A percentile compares a stretch with the other conserved stretches of the same genome.
Evolutionary conservation across 2,888 invertebrate species (phyloP).

Genomic region (Paralinhomoeus sp.): DNA sequence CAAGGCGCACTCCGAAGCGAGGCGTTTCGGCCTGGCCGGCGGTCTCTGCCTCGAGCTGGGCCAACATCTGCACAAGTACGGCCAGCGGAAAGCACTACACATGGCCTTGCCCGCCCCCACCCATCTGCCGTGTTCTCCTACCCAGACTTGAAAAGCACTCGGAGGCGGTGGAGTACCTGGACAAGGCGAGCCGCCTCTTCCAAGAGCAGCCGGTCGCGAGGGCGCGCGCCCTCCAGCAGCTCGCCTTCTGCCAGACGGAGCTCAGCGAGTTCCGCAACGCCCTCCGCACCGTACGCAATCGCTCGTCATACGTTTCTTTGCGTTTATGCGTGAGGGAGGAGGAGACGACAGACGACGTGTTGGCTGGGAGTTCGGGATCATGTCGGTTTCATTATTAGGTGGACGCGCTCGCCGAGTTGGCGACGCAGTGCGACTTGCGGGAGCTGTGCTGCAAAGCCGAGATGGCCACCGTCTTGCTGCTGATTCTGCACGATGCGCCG

Average conservation of each 20-base stretch:
- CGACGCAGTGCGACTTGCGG: too few relatives aligned
- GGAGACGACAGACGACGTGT: too few relatives aligned
- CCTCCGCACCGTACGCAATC: too few relatives aligned
- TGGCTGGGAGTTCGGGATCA: too few relatives aligned
- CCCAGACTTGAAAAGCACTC: background rate
- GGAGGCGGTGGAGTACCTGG: conserved; percentile 2
- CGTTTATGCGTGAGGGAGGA: too few relatives aligned
- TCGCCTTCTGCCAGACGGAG: background rate
- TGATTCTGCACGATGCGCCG: background rate
- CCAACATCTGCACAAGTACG: background rate
- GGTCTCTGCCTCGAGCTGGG: conserved; percentile 3
- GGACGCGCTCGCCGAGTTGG: too few relatives aligned
- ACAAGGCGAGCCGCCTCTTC: background rate
- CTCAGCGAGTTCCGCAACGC: too few relatives aligned
- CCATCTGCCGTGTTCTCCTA: too few relatives aligned
- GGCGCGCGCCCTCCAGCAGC: background rate
- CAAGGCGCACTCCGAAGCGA: conserved; percentile 2
- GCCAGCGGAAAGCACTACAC: background rate
- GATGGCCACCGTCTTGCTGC: background rate
- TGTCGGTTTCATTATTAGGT: too few relatives aligned
- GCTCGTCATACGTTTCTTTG: conserved; percentile 12
- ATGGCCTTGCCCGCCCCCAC: too few relatives aligned
- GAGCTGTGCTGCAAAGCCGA: background rate
- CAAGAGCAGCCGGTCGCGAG: background rate
- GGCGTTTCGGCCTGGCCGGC: conserved; percentile 1